phyloP scores from a whole-genome alignment of 1,140 invertebrate genomes.

The Dryas iulia region DNA sequence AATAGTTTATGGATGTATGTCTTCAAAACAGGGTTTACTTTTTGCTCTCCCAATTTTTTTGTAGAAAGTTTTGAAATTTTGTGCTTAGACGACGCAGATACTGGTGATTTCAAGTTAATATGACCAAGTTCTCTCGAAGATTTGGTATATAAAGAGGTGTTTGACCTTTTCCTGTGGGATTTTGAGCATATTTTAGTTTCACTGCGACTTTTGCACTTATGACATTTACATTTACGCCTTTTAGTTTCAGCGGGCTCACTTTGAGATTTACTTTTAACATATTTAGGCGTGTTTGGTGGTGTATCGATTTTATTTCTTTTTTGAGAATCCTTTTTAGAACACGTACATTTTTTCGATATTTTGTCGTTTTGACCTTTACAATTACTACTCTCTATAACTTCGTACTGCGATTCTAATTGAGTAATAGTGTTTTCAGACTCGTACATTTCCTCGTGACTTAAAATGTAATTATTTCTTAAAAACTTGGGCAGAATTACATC shows the following conservation, averaged over 20 bases:
- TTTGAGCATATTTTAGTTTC: constrained; percentile 33
- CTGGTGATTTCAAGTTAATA: not conserved
- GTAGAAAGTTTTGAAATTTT: constrained; percentile 12
- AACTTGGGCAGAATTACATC: constrained; percentile 65
- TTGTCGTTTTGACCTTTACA: constrained; percentile 22
- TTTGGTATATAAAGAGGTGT: constrained; percentile 12
- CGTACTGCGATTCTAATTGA: constrained; percentile 18
- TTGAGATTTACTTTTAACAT: not conserved
- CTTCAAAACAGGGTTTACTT: constrained; percentile 63
- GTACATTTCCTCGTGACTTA: constrained; percentile 37
- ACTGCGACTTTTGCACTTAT: constrained; percentile 29
- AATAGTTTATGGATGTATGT: constrained; percentile 78
- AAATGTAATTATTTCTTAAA: constrained; percentile 43
- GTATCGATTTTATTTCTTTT: constrained; percentile 27
- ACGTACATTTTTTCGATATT: constrained; percentile 23
- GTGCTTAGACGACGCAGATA: constrained; percentile 2
- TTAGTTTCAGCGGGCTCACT: constrained; percentile 8
- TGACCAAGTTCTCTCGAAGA: constrained; percentile 16
- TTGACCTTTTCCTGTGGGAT: constrained; percentile 14
- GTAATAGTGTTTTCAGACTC: constrained; percentile 29
- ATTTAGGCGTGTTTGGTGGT: constrained; percentile 39
- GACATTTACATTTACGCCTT: constrained; percentile 25
- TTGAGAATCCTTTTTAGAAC: not conserved
- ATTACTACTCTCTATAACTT: constrained; percentile 8
- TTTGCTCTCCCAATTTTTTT: constrained; percentile 8